A percentile compares a stretch with the other conserved stretches of the same genome.
Evolutionary conservation across 1,140 invertebrate genomes (phyloP).

Genomic region (Cotesia chilonis): DNA sequence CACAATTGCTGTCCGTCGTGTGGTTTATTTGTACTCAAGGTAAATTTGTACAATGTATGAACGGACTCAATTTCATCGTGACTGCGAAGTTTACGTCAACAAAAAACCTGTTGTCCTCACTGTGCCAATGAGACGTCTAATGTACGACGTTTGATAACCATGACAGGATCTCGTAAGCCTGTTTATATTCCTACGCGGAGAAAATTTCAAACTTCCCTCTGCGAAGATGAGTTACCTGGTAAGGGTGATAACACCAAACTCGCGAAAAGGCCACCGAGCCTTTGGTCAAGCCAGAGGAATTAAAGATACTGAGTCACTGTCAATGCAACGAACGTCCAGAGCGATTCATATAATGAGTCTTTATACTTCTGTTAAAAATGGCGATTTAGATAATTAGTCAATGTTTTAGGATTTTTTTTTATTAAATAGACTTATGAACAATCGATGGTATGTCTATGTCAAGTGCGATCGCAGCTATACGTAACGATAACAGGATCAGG

Average conservation of each 20-base stretch:
- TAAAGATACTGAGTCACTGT: constrained; percentile 50
- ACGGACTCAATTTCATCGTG: constrained; percentile 76
- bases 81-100: constrained; percentile 71
- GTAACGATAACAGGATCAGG: constrained; percentile 62
- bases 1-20: constrained; percentile 93
- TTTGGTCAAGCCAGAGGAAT: constrained; percentile 56
- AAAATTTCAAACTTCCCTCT: constrained; percentile 58
- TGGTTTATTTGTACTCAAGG: constrained; percentile 90
- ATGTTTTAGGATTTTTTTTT: constrained; percentile 56
- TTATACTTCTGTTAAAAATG: constrained; percentile 71
- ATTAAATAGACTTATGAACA: constrained; percentile 56
- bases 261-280: constrained; percentile 54
- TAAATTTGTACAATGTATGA: constrained; percentile 76
- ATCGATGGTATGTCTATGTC: constrained; percentile 63
- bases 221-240: constrained; percentile 62
- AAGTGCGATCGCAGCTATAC: constrained; percentile 62
- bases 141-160: constrained; percentile 68
- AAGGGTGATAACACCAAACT: constrained; percentile 60
- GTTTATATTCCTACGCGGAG: constrained; percentile 68
- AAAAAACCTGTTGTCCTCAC: constrained; percentile 77
- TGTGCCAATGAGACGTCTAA: constrained; percentile 73
- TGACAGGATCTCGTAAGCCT: constrained; percentile 69
- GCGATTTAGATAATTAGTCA: constrained; percentile 76
- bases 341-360: constrained; percentile 66
- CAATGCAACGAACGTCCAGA: constrained; percentile 52